Evolutionary conservation across 2,888 invertebrate species (phyloP), one percentile per base, ranked within the genome.

Genomic region (Nipponacmea schrenckii): DNA sequence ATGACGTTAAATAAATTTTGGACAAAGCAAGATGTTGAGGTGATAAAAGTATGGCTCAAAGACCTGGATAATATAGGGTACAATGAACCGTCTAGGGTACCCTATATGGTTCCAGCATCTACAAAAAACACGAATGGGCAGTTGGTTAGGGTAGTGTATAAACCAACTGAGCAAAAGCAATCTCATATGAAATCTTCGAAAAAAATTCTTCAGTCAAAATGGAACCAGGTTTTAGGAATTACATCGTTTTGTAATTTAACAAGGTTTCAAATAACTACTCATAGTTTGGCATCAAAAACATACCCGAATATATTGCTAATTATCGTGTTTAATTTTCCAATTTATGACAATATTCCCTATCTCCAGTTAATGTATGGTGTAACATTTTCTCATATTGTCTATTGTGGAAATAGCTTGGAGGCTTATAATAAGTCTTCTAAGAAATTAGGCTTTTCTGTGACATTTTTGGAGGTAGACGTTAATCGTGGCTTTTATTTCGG

Each of bases 1-100:
- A 69, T 82, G 69, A 76, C 72, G n/a, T 76, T 69, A 2, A 72
- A 74, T 56, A 71, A 68, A 72, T 69, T 72, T 62, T 66, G 70
- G 68, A 17, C 62, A 15, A 80, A 78, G 56, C 74, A 67, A 12
- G 73, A 78, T 44, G 44, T 65, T 12, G 7, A 45, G 5, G 17
- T 72, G 15, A 50, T 64, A 1, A 64, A 24, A 26, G 24, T 56
- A 14, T 72, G 71, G 71, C n/a, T 72, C 12, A 20, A 26, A n/a
- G 71, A 72, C 39, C 31, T 72, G n/a, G 2, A 68, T 8, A 39
- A n/a, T 4, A 27, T 68, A 17, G 68, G 68, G 17, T 72, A 72
- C 20, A 39, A 15, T 26, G 64, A 68, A 39, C 71, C 71, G 12
- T 14, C 27, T 3, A n/a, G 69, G 15, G 14, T 12, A 44, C 27